Evolutionary conservation across 1,140 invertebrate species (phyloP), one percentile per base, ranked within the genome.

Genomic region (Diabrotica undecimpunctata): DNA sequence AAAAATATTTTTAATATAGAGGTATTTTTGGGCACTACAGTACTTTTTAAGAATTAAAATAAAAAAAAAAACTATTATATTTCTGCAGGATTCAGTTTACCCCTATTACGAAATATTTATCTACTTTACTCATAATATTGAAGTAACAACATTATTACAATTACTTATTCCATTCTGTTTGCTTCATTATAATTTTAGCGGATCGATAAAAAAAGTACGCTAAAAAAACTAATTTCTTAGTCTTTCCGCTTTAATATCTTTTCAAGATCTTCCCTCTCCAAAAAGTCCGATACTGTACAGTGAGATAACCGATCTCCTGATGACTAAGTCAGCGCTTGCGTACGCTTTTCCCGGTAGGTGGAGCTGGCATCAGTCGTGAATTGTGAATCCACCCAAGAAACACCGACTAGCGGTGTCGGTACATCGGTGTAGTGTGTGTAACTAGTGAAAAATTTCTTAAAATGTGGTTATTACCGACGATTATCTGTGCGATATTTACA

Each of bases 351-450:
- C 69, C 71, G 62, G 71, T 76, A 76, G 75, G 75, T 76, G 75
- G 75, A 74, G 75, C 75, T 74, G 73, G 66, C 61, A 64, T 74
- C 72, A 74, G 72, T 74, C 61, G 55, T 66, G 62, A 70, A 59
- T 69, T 62, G 64, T 65, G 66, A 67, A 73, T 72, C 70, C 70
- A 76, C 72, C 74, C 74, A 73, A 70, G 67, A 67, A 67, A 62
- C 72, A 65, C 56, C 62, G 64, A 74, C 68, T 74, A 62, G 67
- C 70, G 69, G 70, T 66, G 64, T 67, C 70, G 69, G 70, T 66
- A 46, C 41, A 46, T 46, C 41, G 41, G 41, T 46, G 41, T 10
- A 56, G 70, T 73, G 68, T 66, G 70, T 65, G 70, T 57, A 56
- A 68, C 63, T 68, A 63, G 66, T 67, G 68, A 68, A 70, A 68